A percentile compares a stretch with the other conserved stretches of the same genome.
These are phyloP conservation scores for Rhinoptilus africanus DNA, from an alignment of 2,113 vertebrate genomes.

Conservation along the genomic window DNA sequence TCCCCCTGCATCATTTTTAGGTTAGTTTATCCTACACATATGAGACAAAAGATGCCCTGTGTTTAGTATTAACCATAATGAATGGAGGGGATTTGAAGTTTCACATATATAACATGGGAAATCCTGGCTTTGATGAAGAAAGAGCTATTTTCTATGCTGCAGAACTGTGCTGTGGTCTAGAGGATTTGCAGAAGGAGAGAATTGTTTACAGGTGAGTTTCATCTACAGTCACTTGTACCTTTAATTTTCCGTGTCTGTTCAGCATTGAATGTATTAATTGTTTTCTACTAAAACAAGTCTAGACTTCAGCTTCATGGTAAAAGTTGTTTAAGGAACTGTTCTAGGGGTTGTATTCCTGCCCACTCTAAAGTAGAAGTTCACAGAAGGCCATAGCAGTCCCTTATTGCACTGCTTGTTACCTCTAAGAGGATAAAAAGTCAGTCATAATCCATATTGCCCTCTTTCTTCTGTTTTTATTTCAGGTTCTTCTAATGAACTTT, in stretches of 20 bases:
- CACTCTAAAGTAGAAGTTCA: background rate
- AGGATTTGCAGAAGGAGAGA: slow-evolving; percentile 88
- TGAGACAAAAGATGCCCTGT: slow-evolving; percentile 78
- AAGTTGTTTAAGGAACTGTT: background rate
- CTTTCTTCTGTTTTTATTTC: background rate
- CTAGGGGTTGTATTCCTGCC: background rate
- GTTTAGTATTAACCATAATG: slow-evolving; percentile 83
- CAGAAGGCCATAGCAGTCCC: background rate
- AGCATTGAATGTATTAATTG: background rate
- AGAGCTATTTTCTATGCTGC: slow-evolving; percentile 91
- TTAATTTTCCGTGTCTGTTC: background rate
- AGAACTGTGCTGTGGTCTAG: slow-evolving; percentile 89
- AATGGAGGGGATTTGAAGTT: slow-evolving; percentile 87
- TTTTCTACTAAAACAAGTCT: background rate
- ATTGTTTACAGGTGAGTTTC: slow-evolving; percentile 88
- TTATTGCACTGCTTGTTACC: background rate
- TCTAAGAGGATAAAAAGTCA: background rate
- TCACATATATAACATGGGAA: slow-evolving; percentile 92
- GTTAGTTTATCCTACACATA: slow-evolving; percentile 81
- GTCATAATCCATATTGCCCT: background rate
- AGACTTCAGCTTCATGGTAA: background rate
- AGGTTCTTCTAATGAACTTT: background rate
- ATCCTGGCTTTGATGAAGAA: slow-evolving; percentile 88
- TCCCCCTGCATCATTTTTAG: slow-evolving; percentile 42
- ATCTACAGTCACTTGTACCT: background rate